Conservation (phyloP, 2,797 vertebrate species). For the Melanotaenia trifasciata region DNA sequence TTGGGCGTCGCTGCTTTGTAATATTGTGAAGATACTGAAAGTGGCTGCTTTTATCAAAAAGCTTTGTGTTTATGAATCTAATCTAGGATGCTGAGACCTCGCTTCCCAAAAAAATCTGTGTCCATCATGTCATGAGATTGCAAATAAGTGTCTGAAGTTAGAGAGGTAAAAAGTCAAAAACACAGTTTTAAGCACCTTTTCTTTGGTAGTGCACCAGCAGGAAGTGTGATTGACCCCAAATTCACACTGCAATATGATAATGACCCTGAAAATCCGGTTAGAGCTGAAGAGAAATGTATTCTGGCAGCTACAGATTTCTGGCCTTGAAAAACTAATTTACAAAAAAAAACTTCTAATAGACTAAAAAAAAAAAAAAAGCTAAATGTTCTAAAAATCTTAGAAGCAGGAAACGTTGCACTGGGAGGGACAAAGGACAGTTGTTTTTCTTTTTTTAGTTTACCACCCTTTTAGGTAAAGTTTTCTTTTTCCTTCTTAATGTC, state of each 20-base stretch:
- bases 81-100: slow-evolving; percentile 11
- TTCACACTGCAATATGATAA: not conserved
- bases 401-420: too few species aligned
- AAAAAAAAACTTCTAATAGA: not conserved
- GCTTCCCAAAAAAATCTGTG: slow-evolving; percentile 24
- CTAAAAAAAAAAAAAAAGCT: too few species aligned
- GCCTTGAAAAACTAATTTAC: not conserved
- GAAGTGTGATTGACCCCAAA: not conserved
- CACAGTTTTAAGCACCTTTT: not conserved
- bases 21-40: slow-evolving; percentile 26
- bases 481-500: too few species aligned
- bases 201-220: not conserved
- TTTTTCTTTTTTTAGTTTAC: not conserved
- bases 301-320: not conserved
- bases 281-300: not conserved
- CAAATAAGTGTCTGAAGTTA: not conserved
- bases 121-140: slow-evolving; percentile 8
- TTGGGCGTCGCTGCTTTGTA: slow-evolving; percentile 35
- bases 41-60: slow-evolving; percentile 29
- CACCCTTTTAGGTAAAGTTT: not conserved
- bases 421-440: too few species aligned
- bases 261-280: not conserved
- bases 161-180: not conserved
- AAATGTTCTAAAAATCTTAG: too few species aligned
- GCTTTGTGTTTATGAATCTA: slow-evolving; percentile 26